Conservation (phyloP, 2,113 vertebrate species). For the Pampusana beccarii region DNA sequence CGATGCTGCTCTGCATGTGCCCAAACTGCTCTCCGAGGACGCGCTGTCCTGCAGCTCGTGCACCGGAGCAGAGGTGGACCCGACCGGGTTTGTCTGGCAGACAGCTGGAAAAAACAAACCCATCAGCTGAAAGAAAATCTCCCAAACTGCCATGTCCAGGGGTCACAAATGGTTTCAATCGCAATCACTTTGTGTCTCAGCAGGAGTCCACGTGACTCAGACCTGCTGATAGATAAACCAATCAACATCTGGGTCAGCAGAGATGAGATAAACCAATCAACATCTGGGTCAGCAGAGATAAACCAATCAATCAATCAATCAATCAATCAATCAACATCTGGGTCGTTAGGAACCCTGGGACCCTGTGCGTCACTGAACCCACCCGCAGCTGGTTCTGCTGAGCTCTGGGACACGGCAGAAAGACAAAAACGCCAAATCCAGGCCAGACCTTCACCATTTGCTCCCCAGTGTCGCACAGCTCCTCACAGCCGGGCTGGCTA, state of each 20-base stretch:
- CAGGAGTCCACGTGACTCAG: fast-evolving
- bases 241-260: background rate
- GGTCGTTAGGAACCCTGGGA: background rate
- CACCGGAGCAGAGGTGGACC: fast-evolving
- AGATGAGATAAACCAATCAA: too few species aligned
- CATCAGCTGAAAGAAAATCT: background rate
- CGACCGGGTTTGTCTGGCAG: background rate
- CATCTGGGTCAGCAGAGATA: too few species aligned
- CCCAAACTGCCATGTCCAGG: background rate
- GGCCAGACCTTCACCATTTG: too few species aligned
- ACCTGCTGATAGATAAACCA: background rate
- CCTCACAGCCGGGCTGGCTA: background rate
- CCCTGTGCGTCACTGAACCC: background rate
- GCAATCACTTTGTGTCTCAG: background rate
- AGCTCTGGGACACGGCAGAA: background rate
- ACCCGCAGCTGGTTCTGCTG: background rate
- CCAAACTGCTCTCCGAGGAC: background rate
- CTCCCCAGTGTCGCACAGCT: background rate
- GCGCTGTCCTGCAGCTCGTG: fast-evolving
- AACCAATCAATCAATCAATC: too few species aligned
- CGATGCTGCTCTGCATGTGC: fast-evolving
- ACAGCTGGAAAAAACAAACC: background rate
- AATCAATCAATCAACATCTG: too few species aligned
- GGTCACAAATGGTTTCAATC: background rate
- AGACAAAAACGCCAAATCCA: background rate